Base-by-base conservation (phyloP, 1,140 invertebrate genomes). In the Temnothorax nylanderi region DNA sequence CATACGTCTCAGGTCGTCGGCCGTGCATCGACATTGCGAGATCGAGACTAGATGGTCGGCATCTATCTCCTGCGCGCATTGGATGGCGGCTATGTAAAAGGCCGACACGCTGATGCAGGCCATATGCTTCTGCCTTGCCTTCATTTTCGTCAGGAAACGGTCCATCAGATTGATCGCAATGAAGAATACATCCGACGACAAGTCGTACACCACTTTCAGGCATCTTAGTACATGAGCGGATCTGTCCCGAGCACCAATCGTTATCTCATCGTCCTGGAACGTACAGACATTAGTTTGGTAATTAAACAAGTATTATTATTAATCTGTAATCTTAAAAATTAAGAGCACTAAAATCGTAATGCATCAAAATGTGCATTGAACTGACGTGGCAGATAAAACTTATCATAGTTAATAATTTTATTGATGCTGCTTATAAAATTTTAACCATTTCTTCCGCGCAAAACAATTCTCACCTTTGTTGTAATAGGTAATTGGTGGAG, bases 131-230 rank as follows among this genome's bases (percentile, higher is more conserved):
- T 96, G 96, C 77, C 96, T 95, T 84, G 97, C 97, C 93, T 97
- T 97, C 97, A 97, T 97, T 91, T 97, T 97, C 41, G 97, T 97
- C 76, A 97, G 92, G 88, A 97, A 98, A 89, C 97, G 96, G 93
- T 98, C 97, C 93, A 98, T 97, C 81, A 97, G 93, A 93, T 97
- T 98, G 93, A 98, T 96, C 67, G 97, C 97, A 84, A 97, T 96
- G 93, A 98, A 97, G 86, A 98, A 96, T 18, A 97, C 97, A 88
- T 98, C 97, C 13, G 97, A 96, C 5, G 97, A 97, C 90, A 98
- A 94, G 93, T 98, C 97, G 93, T 97, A 98, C 97, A 97, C 98
- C 87, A 98, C 97, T 95, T 98, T 98, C 56, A 98, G 96, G 93
- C 97, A 98, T 82, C 97, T 96, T 90, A 98, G 95, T 88, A 98